Evolutionary conservation across 2,797 vertebrate species (phyloP).

Genomic region (Gymnodraco acuticeps): DNA sequence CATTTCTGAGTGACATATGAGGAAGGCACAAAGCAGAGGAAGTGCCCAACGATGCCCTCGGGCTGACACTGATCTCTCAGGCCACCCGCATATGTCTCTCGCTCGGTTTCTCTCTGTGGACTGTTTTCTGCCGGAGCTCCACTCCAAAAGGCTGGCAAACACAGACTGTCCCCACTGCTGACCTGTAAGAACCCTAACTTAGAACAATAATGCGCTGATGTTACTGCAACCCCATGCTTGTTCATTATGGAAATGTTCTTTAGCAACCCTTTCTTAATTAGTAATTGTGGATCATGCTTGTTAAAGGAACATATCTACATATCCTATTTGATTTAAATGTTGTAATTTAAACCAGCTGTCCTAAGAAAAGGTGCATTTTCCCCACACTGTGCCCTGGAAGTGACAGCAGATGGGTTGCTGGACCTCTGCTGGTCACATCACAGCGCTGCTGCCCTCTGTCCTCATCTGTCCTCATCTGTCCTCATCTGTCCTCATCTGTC

Average conservation of each 20-base stretch:
- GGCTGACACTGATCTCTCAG: constrained; percentile 71
- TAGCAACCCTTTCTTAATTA: not conserved
- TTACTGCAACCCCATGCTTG: constrained; percentile 16
- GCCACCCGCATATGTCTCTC: constrained; percentile 58
- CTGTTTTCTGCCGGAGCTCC: constrained; percentile 50
- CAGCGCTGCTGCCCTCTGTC: constrained; percentile 20
- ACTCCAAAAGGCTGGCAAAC: constrained; percentile 32
- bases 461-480: constrained; percentile 41
- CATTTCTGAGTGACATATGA: constrained; percentile 68
- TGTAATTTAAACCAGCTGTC: constrained; percentile 38
- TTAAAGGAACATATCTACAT: not conserved
- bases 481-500: constrained; percentile 41
- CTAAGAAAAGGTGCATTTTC: constrained; percentile 20
- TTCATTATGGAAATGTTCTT: constrained; percentile 21
- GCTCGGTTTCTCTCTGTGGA: constrained; percentile 36
- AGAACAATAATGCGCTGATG: constrained; percentile 21
- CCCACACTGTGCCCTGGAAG: constrained; percentile 4
- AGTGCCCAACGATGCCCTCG: constrained; percentile 68
- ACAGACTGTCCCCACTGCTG: constrained; percentile 38
- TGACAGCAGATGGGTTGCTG: constrained; percentile 43
- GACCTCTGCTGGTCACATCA: constrained; percentile 43
- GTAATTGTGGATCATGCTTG: not conserved
- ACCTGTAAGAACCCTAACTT: constrained; percentile 18
- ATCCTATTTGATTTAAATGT: not conserved
- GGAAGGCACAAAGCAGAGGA: constrained; percentile 73